Percentiles rank a stretch among this genome's conserved stretches.
These are phyloP conservation scores for Polypterus bichir DNA, from an alignment of 2,113 vertebrate species.

Conservation along the genomic window DNA sequence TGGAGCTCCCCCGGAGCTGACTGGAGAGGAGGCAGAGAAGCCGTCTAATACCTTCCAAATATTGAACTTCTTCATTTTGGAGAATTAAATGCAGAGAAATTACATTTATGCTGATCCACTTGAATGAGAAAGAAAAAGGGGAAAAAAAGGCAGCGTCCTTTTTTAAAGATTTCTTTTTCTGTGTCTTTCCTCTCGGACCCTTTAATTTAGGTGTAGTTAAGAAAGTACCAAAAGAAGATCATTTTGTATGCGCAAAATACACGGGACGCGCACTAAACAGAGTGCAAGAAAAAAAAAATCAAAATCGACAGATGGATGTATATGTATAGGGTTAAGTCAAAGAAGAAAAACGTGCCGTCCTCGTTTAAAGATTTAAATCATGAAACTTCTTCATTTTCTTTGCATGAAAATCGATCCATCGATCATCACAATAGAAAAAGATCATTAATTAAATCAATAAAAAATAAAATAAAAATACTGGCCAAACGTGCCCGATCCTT, in stretches of 20 bases:
- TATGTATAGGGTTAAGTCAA: too few species aligned
- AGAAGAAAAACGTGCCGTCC: not conserved
- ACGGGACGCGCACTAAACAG: too few species aligned
- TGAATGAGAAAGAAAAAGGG: not conserved
- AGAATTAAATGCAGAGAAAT: conserved; percentile 5
- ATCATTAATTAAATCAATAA: too few species aligned
- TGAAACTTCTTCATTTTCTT: conserved; percentile 36
- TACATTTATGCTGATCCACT: conserved; percentile 10
- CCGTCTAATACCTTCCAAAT: conserved; percentile 96
- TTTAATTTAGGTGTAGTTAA: conserved; percentile 35
- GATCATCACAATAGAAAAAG: conserved; percentile 3
- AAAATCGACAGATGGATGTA: too few species aligned
- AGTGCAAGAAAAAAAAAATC: too few species aligned
- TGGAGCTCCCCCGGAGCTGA: conserved; percentile 50
- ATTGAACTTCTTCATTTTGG: conserved; percentile 91
- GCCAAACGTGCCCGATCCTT: too few species aligned
- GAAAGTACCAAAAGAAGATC: conserved; percentile 40
- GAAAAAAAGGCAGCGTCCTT: not conserved
- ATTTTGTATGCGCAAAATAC: conserved; percentile 20
- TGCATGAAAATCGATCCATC: conserved; percentile 25
- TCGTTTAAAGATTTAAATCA: conserved; percentile 13
- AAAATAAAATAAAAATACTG: too few species aligned
- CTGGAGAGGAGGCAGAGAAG: conserved; percentile 80
- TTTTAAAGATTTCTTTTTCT: conserved; percentile 15
- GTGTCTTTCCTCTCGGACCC: conserved; percentile 2